phyloP scores from a whole-genome alignment of 2,797 vertebrate genomes.

The Pantherophis vulpinus region DNA sequence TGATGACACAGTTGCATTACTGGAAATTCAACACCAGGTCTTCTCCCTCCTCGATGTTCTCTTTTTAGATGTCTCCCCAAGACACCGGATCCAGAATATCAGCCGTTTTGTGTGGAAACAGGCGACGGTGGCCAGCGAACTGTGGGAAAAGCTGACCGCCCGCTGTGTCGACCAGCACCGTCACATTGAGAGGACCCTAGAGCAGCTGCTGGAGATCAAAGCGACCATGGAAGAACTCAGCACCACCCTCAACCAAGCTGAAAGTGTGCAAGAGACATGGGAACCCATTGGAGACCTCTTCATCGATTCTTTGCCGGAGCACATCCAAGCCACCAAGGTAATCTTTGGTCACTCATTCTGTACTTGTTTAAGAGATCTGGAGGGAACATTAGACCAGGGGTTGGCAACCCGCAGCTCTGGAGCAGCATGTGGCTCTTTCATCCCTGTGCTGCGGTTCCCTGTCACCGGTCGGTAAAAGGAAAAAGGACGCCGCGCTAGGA shows the following conservation, averaged over 20 bases:
- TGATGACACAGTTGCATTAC: not conserved
- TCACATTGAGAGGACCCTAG: slow-evolving; percentile 91
- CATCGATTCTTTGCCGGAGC: slow-evolving; percentile 94
- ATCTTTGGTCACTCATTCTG: not conserved
- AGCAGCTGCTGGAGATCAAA: slow-evolving; percentile 90
- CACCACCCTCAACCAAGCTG: slow-evolving; percentile 85
- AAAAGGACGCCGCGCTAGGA: no score
- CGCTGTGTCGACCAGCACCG: slow-evolving; percentile 93
- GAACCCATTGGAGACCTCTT: slow-evolving; percentile 97
- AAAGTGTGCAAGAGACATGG: slow-evolving; percentile 89
- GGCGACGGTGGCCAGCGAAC: slow-evolving; percentile 91
- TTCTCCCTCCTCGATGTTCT: not conserved
- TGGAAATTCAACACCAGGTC: not conserved
- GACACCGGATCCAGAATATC: slow-evolving; percentile 86
- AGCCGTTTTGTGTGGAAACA: slow-evolving; percentile 98
- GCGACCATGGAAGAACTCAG: slow-evolving; percentile 90
- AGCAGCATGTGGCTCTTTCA: no score
- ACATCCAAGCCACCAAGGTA: slow-evolving; percentile 96
- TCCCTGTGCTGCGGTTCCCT: no score
- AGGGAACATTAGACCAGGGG: no score
- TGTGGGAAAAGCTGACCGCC: slow-evolving; percentile 95
- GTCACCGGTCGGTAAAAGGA: no score
- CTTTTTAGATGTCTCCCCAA: slow-evolving; percentile 84
- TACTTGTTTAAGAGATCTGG: not conserved
- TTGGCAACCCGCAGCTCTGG: no score